Evolutionary conservation across 2,888 invertebrate genomes (phyloP).

Genomic region (Bimastos eiseni): DNA sequence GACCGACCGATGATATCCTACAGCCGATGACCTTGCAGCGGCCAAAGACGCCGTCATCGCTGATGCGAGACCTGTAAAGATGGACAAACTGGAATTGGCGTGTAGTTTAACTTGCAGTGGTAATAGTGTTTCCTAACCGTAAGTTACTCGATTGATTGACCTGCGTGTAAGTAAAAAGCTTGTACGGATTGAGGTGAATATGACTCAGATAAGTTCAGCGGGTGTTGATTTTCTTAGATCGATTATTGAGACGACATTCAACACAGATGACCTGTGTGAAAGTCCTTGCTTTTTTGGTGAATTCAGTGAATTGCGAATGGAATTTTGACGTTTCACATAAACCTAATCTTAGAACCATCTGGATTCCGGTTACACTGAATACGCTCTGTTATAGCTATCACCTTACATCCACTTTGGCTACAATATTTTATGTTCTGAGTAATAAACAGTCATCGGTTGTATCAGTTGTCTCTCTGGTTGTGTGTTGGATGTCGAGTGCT

Average conservation of each 20-base stretch:
- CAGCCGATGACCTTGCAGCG: neutral
- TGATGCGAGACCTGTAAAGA: constrained; percentile 14
- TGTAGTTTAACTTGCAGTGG: neutral
- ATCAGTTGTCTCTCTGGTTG: too few species aligned
- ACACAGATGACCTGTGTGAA: too few species aligned
- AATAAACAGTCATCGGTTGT: neutral
- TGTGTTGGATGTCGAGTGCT: neutral
- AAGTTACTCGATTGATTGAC: too few species aligned
- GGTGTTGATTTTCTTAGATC: too few species aligned
- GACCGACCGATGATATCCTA: neutral
- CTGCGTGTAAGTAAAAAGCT: too few species aligned
- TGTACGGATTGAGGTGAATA: too few species aligned
- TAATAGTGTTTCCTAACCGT: neutral
- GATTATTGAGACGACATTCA: too few species aligned
- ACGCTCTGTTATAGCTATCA: neutral
- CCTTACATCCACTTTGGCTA: too few species aligned
- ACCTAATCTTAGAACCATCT: neutral
- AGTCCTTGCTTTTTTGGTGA: too few species aligned
- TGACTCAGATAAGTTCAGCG: too few species aligned
- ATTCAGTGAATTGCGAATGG: too few species aligned
- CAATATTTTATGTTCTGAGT: neutral
- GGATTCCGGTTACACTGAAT: neutral
- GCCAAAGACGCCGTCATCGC: constrained; percentile 16
- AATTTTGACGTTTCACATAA: too few species aligned
- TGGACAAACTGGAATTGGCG: neutral